phyloP scores from a whole-genome alignment of 1,140 invertebrate species.

The Cataglyphis hispanica region DNA sequence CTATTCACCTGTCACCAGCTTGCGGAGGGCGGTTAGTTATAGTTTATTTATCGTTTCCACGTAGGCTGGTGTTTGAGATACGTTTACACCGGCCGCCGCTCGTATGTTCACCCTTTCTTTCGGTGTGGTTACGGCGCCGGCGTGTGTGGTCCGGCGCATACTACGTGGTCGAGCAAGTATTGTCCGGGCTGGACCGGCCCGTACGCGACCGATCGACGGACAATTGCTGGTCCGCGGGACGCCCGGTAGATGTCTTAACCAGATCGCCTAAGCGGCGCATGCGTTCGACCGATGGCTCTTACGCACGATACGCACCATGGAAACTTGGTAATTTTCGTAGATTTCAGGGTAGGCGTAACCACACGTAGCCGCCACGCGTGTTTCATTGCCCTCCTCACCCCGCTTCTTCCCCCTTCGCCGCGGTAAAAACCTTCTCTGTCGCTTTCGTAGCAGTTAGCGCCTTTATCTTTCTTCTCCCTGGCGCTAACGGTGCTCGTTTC shows the following conservation, averaged over 20 bases:
- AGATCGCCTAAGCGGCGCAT: constrained; percentile 78
- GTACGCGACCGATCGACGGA: constrained; percentile 44
- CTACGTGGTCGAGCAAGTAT: constrained; percentile 76
- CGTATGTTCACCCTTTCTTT: constrained; percentile 80
- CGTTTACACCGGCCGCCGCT: constrained; percentile 80
- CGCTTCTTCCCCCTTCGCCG: background rate
- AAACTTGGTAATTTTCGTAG: constrained; percentile 73
- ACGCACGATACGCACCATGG: constrained; percentile 65
- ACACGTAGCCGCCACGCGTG: constrained; percentile 56
- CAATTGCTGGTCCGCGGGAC: constrained; percentile 59
- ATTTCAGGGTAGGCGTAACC: constrained; percentile 64
- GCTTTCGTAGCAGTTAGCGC: background rate
- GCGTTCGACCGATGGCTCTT: constrained; percentile 66
- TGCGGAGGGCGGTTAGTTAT: constrained; percentile 85
- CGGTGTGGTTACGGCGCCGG: constrained; percentile 79
- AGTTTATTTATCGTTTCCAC: constrained; percentile 86
- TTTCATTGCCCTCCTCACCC: constrained; percentile 14
- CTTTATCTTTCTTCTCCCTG: constrained; percentile 50
- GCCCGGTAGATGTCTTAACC: constrained; percentile 81
- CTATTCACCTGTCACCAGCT: constrained; percentile 85
- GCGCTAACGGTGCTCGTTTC: constrained; percentile 49
- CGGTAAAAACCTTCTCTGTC: background rate
- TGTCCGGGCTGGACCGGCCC: constrained; percentile 60
- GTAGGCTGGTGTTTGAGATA: constrained; percentile 81
- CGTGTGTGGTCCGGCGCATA: constrained; percentile 83